Evolutionary conservation across 1,140 invertebrate genomes (phyloP), one percentile per base, ranked within the genome.

Genomic region (Globodera rostochiensis): DNA sequence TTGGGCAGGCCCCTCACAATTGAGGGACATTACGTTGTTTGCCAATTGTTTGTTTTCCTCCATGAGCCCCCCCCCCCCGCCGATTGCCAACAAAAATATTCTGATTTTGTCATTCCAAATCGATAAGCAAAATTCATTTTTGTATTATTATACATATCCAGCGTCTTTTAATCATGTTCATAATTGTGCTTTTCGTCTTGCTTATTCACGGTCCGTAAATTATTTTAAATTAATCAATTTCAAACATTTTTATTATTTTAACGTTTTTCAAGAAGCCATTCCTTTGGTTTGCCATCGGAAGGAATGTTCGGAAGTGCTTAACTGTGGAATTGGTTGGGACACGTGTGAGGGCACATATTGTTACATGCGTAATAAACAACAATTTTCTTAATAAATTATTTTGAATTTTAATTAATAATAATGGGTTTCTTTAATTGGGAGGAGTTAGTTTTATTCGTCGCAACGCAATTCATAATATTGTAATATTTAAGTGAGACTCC

Each of bases 261-360:
- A 11, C 69, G 7, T 71, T 25, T 19, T 71, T 19, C 57, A 71
- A 71, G 69, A n/a, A 1, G 69, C 25, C 46, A 5, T 47, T 25
- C 60, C 77, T 15, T 64, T 78, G n/a, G 19, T 78, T 69, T 78
- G 77, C 21, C 77, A 78, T 69, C 25, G 77, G 45, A 78, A 78
- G 70, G 77, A 78, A 69, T 78, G 77, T 49, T 64, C 57, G 25
- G 49, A 78, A 46, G 25, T 46, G 3, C 49, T 69, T 13, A 46
- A 21, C 46, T 78, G 77, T 69, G 15, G 25, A 11, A 25, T 64
- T 36, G 77, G 77, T 8, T 78, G 77, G 77, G 77, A 78, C 47
- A 70, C 49, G 19, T 78, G 77, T 70, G 69, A 9, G n/a, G 77
- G 66, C 21, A 70, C 53, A 19, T 78, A 70, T 69, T 78, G 77